A percentile compares a stretch with the other conserved stretches of the same genome.
Evolutionary conservation across 2,797 vertebrate species (phyloP).

Genomic region (Trichosurus vulpecula): DNA sequence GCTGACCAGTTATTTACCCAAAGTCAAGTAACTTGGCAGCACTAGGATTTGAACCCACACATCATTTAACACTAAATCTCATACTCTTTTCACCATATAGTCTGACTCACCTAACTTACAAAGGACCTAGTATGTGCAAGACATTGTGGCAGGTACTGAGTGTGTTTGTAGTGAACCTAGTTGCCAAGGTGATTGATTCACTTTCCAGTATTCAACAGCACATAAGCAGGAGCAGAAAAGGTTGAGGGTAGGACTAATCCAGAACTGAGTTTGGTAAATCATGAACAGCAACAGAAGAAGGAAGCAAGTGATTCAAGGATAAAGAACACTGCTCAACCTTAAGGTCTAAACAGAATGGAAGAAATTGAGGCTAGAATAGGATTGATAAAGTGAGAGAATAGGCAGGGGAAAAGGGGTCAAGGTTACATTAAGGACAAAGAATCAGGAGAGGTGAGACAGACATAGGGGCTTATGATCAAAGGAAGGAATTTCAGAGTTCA

Average conservation of each 20-base stretch:
- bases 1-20: background rate
- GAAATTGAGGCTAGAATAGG: background rate
- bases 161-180: too few species aligned
- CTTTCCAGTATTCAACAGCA: background rate
- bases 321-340: background rate
- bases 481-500: background rate
- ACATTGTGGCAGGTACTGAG: background rate
- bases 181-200: background rate
- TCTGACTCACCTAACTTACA: background rate
- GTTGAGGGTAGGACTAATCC: background rate
- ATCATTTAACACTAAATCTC: background rate
- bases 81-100: background rate
- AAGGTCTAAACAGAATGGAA: background rate
- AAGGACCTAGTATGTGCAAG: background rate
- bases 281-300: background rate
- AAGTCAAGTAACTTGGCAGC: background rate
- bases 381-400: background rate
- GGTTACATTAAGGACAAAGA: background rate
- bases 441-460: background rate
- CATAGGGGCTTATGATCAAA: background rate
- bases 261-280: background rate
- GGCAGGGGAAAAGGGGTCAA: background rate
- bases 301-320: background rate
- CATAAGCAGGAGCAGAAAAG: background rate
- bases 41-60: background rate